These are phyloP conservation scores for Mesorhabditis belari DNA, from an alignment of 2,888 invertebrate genomes.

Conservation along the genomic window DNA sequence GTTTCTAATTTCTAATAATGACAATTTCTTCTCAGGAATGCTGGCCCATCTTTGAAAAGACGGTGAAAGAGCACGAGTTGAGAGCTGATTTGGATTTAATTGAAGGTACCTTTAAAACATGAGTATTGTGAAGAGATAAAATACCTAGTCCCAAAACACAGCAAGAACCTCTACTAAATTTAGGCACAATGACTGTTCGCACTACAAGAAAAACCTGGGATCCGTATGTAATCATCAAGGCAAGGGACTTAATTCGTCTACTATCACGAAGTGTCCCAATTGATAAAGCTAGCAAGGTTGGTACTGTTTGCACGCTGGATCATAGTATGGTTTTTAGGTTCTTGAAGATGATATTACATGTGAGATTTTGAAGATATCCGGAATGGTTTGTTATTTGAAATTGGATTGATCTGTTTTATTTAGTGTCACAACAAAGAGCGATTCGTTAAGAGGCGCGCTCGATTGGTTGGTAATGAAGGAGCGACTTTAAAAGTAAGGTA, in stretches of 20 bases:
- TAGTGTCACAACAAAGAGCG: constrained; percentile 63
- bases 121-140: too few species aligned
- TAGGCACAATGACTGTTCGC: constrained; percentile 73
- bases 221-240: constrained; percentile 83
- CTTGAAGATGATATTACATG: constrained; percentile 79
- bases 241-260: constrained; percentile 87
- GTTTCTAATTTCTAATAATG: background rate
- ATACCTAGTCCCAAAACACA: background rate
- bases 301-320: background rate
- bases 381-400: constrained; percentile 62
- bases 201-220: constrained; percentile 96
- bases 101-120: constrained; percentile 28
- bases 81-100: constrained; percentile 46
- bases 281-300: constrained; percentile 73
- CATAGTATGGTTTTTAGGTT: constrained; percentile 51
- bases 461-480: constrained; percentile 94
- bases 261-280: constrained; percentile 90
- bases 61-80: constrained; percentile 64
- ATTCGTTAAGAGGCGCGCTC: constrained; percentile 85
- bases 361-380: constrained; percentile 93
- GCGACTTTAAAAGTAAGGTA: constrained; percentile 72
- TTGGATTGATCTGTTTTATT: background rate
- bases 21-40: constrained; percentile 65
- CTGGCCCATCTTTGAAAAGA: constrained; percentile 87
- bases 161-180: background rate